Evolutionary conservation across 2,797 vertebrate genomes (phyloP), one percentile per base, ranked within the genome.

Genomic region (Cyclura pinguis): DNA sequence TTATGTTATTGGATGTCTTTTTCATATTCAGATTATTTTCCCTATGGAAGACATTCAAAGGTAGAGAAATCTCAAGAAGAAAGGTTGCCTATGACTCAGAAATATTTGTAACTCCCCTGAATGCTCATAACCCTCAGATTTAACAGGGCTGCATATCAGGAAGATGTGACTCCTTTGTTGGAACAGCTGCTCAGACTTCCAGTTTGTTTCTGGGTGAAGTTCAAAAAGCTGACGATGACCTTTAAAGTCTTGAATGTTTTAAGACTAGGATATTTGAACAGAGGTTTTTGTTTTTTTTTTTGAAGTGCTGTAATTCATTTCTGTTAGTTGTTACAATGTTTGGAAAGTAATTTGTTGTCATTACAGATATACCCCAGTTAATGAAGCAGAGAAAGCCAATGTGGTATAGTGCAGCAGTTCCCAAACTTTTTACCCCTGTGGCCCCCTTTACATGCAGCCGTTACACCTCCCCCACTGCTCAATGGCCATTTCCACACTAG

Each of bases 1-100:
- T 88, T 50, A 85, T 35, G 29, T 74, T 55, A 52, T 85, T 22
- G 8, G 80, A 83, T 74, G 1, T n/a, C 52, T n/a, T 88, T 88
- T 82, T n/a, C 59, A 67, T 67, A 87, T 73, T 82, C 80, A 59
- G 55, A 16, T 88, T 74, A 74, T 83, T 86, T 77, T 59, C 20
- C 24, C 35, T 52, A 82, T 22, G 9, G 29, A 73, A 74, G 22
- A 57, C 38, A 14, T 16, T 62, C 67, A 74, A 72, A 38, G 24
- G 24, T 55, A 84, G 32, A 38, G 62, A 59, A 12, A 82, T 20
- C 29, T 82, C 7, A 27, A 35, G 83, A 57, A 83, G 80, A 27
- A 74, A 88, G 38, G 69, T 55, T 83, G 52, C 27, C 6, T 42
- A 83, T 42, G 55, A n/a, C 47, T 74, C 27, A n/a, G 24, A 88